Conservation (phyloP, 2,888 invertebrate genomes). For the Plebejus argus region DNA sequence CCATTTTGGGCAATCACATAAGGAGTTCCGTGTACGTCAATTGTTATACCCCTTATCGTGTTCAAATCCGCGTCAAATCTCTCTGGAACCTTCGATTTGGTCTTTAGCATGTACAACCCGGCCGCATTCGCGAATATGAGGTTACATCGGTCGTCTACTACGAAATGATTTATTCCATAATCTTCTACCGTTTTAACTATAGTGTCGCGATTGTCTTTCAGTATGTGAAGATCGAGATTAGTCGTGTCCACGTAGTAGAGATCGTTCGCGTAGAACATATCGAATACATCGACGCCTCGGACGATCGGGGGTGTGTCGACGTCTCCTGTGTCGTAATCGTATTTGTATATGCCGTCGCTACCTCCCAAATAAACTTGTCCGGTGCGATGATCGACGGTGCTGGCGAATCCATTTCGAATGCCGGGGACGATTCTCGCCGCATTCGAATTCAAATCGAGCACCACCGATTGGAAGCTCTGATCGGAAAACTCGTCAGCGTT, state of each 20-base stretch:
- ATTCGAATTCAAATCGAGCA: slow-evolving; percentile 54
- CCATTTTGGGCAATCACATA: slow-evolving; percentile 58
- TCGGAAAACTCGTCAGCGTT: slow-evolving; percentile 63
- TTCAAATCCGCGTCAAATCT: slow-evolving; percentile 49
- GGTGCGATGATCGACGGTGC: slow-evolving; percentile 56
- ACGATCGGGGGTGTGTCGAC: slow-evolving; percentile 51
- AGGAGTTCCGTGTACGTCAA: slow-evolving; percentile 51
- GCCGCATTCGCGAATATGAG: slow-evolving; percentile 54
- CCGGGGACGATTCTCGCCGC: slow-evolving; percentile 52
- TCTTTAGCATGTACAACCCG: slow-evolving; percentile 52
- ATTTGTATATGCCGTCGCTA: slow-evolving; percentile 61
- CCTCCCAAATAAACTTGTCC: slow-evolving; percentile 59
- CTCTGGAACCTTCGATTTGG: slow-evolving; percentile 46
- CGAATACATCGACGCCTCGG: slow-evolving; percentile 55
- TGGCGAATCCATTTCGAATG: slow-evolving; percentile 62
- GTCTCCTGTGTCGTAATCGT: slow-evolving; percentile 51
- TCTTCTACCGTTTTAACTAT: slow-evolving; percentile 49
- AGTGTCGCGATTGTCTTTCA: slow-evolving; percentile 45
- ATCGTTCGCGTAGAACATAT: slow-evolving; percentile 56
- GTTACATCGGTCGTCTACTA: slow-evolving; percentile 50
- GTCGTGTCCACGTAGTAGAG: slow-evolving; percentile 60
- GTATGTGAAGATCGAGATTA: slow-evolving; percentile 52
- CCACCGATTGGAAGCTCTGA: slow-evolving; percentile 61
- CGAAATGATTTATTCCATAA: slow-evolving; percentile 56
- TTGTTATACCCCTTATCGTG: slow-evolving; percentile 55